These are phyloP conservation scores for Athalia circularis DNA, from an alignment of 2,888 invertebrate genomes.

Conservation along the genomic window DNA sequence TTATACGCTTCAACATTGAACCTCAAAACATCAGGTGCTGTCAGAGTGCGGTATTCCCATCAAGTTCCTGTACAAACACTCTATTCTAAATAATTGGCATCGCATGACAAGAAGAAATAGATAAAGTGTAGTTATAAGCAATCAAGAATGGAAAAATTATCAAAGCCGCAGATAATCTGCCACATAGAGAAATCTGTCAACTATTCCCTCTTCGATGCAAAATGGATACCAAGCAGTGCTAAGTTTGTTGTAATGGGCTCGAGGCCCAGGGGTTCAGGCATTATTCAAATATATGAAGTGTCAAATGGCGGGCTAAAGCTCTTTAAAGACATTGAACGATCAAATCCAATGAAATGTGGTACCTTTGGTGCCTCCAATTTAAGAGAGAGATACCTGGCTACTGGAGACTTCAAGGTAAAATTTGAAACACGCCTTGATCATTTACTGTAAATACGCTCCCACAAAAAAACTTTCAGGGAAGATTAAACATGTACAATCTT, in stretches of 20 bases:
- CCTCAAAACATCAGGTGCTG: no score
- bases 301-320: constrained; percentile 84
- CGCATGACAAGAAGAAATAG: no score
- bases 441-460: not conserved
- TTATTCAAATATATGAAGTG: constrained; percentile 88
- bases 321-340: constrained; percentile 85
- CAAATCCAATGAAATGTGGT: constrained; percentile 93
- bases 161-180: constrained; percentile 93
- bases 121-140: no score
- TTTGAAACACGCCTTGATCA: not conserved
- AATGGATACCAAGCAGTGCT: constrained; percentile 96
- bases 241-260: constrained; percentile 94
- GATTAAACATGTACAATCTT: constrained; percentile 76
- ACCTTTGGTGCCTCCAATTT: constrained; percentile 93
- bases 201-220: constrained; percentile 93
- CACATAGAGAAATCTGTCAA: constrained; percentile 89
- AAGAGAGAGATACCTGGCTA: constrained; percentile 88
- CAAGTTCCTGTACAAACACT: no score
- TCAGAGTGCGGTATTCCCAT: no score
- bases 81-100: no score
- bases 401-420: constrained; percentile 85
- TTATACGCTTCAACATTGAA: no score
- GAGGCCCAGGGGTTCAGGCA: constrained; percentile 89
- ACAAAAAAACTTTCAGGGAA: constrained; percentile 76
- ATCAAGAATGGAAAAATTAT: constrained; percentile 76